Evolutionary conservation across 2,113 vertebrate species (phyloP), one percentile per base, ranked within the genome.

Genomic region (Heteronetta atricapilla): DNA sequence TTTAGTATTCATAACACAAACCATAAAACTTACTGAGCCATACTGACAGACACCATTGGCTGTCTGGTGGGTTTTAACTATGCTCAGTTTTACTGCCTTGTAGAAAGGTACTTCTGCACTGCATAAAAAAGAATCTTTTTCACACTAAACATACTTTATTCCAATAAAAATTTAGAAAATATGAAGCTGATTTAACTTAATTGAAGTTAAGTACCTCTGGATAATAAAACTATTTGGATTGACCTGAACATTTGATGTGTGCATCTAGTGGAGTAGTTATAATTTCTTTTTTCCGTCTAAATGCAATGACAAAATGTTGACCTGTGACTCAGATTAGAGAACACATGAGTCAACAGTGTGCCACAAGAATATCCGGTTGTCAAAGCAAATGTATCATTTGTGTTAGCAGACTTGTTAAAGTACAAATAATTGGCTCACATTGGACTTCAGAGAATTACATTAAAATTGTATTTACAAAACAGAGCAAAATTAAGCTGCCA

Each of bases 331-430:
- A 55, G 22, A 31, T 87, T 53, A 93, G 85, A 91, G 40, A 74
- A 81, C 84, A 38, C 38, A 50, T 56, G 56, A 94, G 62, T 90
- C 94, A 93, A 83, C 26, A 94, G 6, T 48, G 38, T 79, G 66
- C 91, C 74, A 89, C 12, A 20, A 94, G 86, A 95, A 81, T 86
- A 94, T 56, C 60, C 64, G 34, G 52, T 56, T 97, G 83, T 93
- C 94, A 94, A 59, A 94, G 90, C 70, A 67, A 58, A 93, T 94
- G 87, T 77, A 86, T 96, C 46, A 50, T 94, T 93, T 89, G 11
- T 89, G 73, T 46, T 94, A 70, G 67, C 46, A 69, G 34, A 53
- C 55, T 81, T 95, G 52, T 78, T 88, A 94, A 90, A 94, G 16
- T 86, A 90, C 42, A 83, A 93, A 25, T 79, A 93, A 89, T 73